A percentile compares a stretch with the other conserved stretches of the same genome.
Evolutionary conservation across 1,140 invertebrate species (phyloP).

Genomic region (Dysdera silvatica): DNA sequence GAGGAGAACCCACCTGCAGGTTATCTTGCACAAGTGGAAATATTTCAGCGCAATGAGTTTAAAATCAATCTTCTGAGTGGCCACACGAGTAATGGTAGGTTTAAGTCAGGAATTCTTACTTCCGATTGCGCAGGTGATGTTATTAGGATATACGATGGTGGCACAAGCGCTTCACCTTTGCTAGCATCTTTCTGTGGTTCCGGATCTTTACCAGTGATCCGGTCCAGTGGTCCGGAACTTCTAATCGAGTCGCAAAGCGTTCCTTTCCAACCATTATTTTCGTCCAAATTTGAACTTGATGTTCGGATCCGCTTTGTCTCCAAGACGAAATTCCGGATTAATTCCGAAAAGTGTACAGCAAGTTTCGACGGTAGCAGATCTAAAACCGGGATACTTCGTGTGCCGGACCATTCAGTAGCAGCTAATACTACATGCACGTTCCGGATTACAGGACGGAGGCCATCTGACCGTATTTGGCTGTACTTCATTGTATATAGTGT

Average conservation of each 20-base stretch:
- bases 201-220: slow-evolving; percentile 67
- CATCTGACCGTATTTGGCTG: slow-evolving; percentile 72
- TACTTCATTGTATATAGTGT: slow-evolving; percentile 54
- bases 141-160: slow-evolving; percentile 79
- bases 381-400: slow-evolving; percentile 63
- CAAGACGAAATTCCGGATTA: slow-evolving; percentile 30
- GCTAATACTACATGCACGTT: slow-evolving; percentile 78
- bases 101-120: slow-evolving; percentile 50
- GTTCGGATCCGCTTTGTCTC: slow-evolving; percentile 71
- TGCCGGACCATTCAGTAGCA: slow-evolving; percentile 68
- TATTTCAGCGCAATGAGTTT: slow-evolving; percentile 30
- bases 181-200: slow-evolving; percentile 81
- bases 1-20: slow-evolving; percentile 19
- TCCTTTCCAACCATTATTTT: slow-evolving; percentile 73
- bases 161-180: slow-evolving; percentile 75
- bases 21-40: slow-evolving; percentile 23
- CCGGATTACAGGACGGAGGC: slow-evolving; percentile 62
- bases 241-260: slow-evolving; percentile 80
- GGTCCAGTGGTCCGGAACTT: slow-evolving; percentile 71
- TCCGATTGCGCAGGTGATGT: slow-evolving; percentile 74
- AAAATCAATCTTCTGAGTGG: slow-evolving; percentile 29
- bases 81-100: slow-evolving; percentile 26
- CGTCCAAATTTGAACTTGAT: slow-evolving; percentile 62
- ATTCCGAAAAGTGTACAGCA: slow-evolving; percentile 11
- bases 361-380: slow-evolving; percentile 59